phyloP scores from a whole-genome alignment of 2,888 invertebrate genomes.

The Dorcus parallelipipedus region DNA sequence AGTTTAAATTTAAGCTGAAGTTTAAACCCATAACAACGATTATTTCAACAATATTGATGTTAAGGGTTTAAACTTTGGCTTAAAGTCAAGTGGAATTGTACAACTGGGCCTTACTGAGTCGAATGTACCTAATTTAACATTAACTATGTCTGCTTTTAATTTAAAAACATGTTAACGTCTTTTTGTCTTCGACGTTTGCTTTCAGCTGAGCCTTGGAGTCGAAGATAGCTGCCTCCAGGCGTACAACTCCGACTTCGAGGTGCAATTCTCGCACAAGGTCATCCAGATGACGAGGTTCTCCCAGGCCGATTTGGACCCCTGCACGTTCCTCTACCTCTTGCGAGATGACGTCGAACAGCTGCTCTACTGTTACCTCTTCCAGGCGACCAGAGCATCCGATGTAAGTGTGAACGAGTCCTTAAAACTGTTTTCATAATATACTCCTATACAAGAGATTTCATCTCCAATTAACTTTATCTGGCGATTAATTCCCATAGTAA shows the following conservation, averaged over 20 bases:
- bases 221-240: constrained; percentile 68
- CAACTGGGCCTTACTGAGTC: too few species aligned
- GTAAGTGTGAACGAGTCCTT: constrained; percentile 53
- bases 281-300: constrained; percentile 58
- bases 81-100: too few species aligned
- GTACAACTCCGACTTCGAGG: constrained; percentile 68
- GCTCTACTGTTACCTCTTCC: constrained; percentile 71
- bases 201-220: constrained; percentile 68
- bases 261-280: constrained; percentile 62
- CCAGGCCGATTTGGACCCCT: constrained; percentile 45
- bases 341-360: constrained; percentile 70
- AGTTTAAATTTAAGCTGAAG: too few species aligned
- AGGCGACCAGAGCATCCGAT: constrained; percentile 62
- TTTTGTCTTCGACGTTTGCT: constrained; percentile 30
- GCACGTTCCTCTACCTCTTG: constrained; percentile 69
- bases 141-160: too few species aligned
- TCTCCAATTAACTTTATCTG: too few species aligned
- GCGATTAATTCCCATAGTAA: too few species aligned
- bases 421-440: neutral
- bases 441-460: too few species aligned
- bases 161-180: neutral
- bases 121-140: too few species aligned
- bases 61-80: too few species aligned
- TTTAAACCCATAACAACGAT: too few species aligned
- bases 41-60: too few species aligned